Evolutionary conservation across 2,113 vertebrate genomes (phyloP).

Genomic region (Dinomys branickii): DNA sequence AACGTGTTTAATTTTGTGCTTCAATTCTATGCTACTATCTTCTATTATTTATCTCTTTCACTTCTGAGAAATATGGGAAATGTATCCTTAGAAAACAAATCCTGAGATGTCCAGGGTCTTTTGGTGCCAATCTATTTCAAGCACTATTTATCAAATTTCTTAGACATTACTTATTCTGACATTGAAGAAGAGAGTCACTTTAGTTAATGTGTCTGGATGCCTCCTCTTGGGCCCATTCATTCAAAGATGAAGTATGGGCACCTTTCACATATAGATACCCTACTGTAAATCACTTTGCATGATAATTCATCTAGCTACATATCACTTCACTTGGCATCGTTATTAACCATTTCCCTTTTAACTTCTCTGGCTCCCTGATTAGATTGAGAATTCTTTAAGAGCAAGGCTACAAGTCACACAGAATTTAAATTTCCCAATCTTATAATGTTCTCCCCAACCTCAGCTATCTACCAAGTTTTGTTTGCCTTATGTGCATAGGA

Average conservation of each 20-base stretch:
- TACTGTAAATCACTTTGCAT: slow-evolving; percentile 67
- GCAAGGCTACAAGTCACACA: background rate
- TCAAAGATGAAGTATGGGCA: slow-evolving; percentile 70
- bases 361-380: background rate
- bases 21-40: background rate
- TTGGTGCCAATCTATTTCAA: slow-evolving; percentile 67
- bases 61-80: slow-evolving; percentile 67
- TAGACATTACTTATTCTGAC: slow-evolving; percentile 69
- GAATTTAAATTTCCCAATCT: background rate
- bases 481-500: background rate
- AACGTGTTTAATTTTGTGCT: background rate
- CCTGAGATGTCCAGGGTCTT: slow-evolving; percentile 50
- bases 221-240: slow-evolving; percentile 53
- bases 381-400: slow-evolving; percentile 4
- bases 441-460: background rate
- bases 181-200: slow-evolving; percentile 72
- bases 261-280: slow-evolving; percentile 44
- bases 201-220: slow-evolving; percentile 74
- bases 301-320: slow-evolving; percentile 23
- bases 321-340: background rate
- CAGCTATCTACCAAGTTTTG: background rate
- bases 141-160: slow-evolving; percentile 71
- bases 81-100: slow-evolving; percentile 62
- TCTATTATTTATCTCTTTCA: slow-evolving; percentile 60
- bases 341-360: slow-evolving; percentile 64